Base-by-base conservation (phyloP, 2,113 vertebrate species). In the Thryonomys swinderianus region DNA sequence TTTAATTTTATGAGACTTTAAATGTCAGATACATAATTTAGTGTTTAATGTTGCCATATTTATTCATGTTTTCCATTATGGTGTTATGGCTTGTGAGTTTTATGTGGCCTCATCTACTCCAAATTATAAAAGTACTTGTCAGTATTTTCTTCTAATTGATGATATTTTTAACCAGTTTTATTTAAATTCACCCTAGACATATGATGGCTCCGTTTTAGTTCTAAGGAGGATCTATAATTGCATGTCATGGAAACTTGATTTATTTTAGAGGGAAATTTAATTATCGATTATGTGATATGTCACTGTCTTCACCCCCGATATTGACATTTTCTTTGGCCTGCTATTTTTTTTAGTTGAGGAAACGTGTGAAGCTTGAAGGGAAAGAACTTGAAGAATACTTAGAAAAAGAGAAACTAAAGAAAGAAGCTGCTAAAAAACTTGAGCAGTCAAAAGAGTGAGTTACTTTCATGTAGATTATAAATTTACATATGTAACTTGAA, bases 361-460 rank as follows among this genome's bases (percentile, higher is more conserved):
- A 99, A 97, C 99, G 99, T 93, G 99, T 99, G 76, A 99, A 99
- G 94, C 99, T 99, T 2, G 99, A 99, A 98, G 99, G 99, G 94
- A 99, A 99, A 93, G 99, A 99, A 90, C 98, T 99, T 93, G 99
- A 99, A 73, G 99, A 99, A 66, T 99, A 99, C 93, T 86, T 99
- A 45, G 99, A 99, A 96, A 99, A 99, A 95, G 99, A 99, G 74
- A 99, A 99, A 95, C 96, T 99, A 40, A 99, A 99, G 98, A 99
- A 99, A 97, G 99, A 99, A 98, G 99, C 99, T 34, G 99, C 99
- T 20, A 99, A 99, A 97, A 99, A 99, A 96, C 98, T 99, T 27
- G 99, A 99, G 97, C 99, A 99, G 96, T 99, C 98, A n/a, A 99
- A 99, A 98, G 99, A 99, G 99, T 99, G 97, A 98, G 99, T 99